A percentile compares a stretch with the other conserved stretches of the same genome.
Conservation (phyloP, 2,797 vertebrate genomes). For the Jordanella pulchra region DNA sequence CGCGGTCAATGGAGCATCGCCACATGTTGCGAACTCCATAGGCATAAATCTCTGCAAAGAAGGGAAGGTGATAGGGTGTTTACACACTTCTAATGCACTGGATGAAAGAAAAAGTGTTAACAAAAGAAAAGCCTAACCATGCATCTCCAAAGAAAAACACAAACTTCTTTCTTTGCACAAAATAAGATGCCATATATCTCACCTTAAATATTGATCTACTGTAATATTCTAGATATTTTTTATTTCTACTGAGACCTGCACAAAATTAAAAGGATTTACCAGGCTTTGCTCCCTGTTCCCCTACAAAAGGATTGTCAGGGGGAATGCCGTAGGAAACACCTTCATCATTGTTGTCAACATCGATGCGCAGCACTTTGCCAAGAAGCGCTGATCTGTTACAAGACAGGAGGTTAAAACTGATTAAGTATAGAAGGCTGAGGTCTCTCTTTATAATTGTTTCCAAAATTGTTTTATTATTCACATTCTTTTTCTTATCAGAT, state of each 20-base stretch:
- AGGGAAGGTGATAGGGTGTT: neutral
- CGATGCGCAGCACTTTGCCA: slow-evolving; percentile 82
- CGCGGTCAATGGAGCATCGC: slow-evolving; percentile 86
- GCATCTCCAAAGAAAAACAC: neutral
- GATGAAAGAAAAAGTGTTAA: neutral
- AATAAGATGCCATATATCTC: neutral
- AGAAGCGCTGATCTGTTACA: slow-evolving; percentile 78
- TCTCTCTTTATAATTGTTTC: neutral
- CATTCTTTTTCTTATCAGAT: neutral
- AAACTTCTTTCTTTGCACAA: neutral
- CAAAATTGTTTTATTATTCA: neutral
- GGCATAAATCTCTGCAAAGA: slow-evolving; percentile 79
- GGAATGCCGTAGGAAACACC: slow-evolving; percentile 81
- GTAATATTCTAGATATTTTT: neutral
- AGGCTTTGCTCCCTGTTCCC: slow-evolving; percentile 68
- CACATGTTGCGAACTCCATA: slow-evolving; percentile 88
- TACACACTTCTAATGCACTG: neutral
- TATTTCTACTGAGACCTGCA: neutral
- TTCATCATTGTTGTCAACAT: slow-evolving; percentile 77
- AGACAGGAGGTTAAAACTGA: neutral
- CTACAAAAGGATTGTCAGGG: slow-evolving; percentile 83
- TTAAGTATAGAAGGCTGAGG: neutral
- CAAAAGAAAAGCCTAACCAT: slow-evolving; percentile 3
- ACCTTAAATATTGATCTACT: neutral
- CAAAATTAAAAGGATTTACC: slow-evolving; percentile 42